Base-by-base conservation (phyloP, 2,113 vertebrate species). In the Cariama cristata region DNA sequence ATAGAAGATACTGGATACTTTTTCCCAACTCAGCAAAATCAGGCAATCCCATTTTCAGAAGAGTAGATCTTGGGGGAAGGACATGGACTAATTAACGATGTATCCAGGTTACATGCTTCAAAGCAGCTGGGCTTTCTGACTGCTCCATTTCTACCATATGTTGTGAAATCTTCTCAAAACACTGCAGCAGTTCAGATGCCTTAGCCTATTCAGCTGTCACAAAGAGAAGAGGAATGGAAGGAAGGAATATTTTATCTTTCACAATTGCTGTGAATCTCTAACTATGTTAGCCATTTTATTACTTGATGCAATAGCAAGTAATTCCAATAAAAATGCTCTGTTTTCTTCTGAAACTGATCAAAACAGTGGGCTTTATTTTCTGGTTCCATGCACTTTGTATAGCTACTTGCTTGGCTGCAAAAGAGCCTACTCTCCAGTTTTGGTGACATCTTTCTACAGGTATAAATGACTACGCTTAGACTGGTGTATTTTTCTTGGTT, bases 81-180 rank as follows among this genome's bases (percentile, higher is more conserved):
- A 86, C 91, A 81, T 33, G 49, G 52, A 75, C 81, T 91, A 93
- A 89, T 91, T 94, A 92, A 63, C n/a, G 73, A 87, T 82, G 52
- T 40, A 91, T 72, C 38, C 83, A 91, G 91, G 62, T 95, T 97
- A 68, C 7, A 9, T 66, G 49, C 55, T 85, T 86, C 76, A 81
- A 91, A 96, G 95, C 95, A 97, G 76, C 93, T 95, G 91, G 80
- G 56, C 83, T 93, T 86, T 95, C 86, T 0, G 24, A 91, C 73
- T 92, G 93, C 91, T 96, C 77, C 35, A 66, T 91, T 97, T 93
- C 86, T 93, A 94, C 80, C 83, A 79, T 96, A 96, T 96, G 94
- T 79, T 95, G 56, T 87, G 53, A 93, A 95, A 95, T 68, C 80
- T 90, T 94, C 90, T 52, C 50, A 75, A 88, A 96, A 91, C 80